phyloP scores from a whole-genome alignment of 2,888 invertebrate species.

The Spatulosminthurus flaviceps region DNA sequence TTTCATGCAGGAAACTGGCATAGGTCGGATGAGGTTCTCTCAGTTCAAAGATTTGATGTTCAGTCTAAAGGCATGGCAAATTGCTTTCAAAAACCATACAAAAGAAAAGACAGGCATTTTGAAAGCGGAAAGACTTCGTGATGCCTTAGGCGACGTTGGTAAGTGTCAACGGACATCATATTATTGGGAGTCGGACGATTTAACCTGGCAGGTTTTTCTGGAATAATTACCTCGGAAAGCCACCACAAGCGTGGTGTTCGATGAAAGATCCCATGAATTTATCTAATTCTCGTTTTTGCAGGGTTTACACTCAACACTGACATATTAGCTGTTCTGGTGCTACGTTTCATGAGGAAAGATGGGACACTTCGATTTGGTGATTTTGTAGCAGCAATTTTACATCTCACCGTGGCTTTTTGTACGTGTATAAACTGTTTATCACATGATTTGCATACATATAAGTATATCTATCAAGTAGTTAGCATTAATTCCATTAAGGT shows the following conservation, averaged over 20 bases:
- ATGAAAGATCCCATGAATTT: too few relatives aligned
- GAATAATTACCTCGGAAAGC: too few relatives aligned
- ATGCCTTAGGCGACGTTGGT: slow-evolving; percentile 85
- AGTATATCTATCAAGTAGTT: neutral
- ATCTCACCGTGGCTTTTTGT: slow-evolving; percentile 80
- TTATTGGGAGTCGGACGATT: too few relatives aligned
- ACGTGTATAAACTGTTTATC: neutral
- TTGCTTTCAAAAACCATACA: slow-evolving; percentile 87
- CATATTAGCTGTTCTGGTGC: slow-evolving; percentile 81
- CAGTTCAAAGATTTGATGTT: slow-evolving; percentile 93
- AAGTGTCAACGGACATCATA: too few relatives aligned
- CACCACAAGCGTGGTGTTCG: too few relatives aligned
- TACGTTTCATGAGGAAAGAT: slow-evolving; percentile 91
- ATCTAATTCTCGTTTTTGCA: too few relatives aligned
- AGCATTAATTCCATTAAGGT: neutral
- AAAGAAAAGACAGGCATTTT: slow-evolving; percentile 90
- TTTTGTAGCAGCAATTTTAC: slow-evolving; percentile 88
- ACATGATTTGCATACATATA: too few relatives aligned
- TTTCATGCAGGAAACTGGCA: slow-evolving; percentile 74
- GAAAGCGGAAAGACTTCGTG: slow-evolving; percentile 83
- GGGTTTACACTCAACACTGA: slow-evolving; percentile 86
- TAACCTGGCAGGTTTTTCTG: too few relatives aligned
- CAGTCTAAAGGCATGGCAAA: slow-evolving; percentile 89
- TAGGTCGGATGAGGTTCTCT: slow-evolving; percentile 81
- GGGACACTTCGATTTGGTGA: slow-evolving; percentile 91